Evolutionary conservation across 1,140 invertebrate species (phyloP), one percentile per base, ranked within the genome.

Genomic region (Cylas formicarius): DNA sequence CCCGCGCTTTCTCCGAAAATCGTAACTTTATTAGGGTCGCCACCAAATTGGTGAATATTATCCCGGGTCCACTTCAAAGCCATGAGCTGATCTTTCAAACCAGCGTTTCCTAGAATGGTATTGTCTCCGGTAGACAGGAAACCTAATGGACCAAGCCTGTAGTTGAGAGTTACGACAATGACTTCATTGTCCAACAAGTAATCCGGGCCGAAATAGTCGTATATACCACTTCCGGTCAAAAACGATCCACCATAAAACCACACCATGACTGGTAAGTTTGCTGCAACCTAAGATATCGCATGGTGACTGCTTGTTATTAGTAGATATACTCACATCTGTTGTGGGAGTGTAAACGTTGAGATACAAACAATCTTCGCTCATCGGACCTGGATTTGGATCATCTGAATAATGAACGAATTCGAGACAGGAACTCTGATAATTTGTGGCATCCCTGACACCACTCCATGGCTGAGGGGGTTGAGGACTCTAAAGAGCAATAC

Each of bases 191-290:
- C 74, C 1, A 80, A 63, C 3, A 86, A 65, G 41, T 79, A 77
- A 51, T 82, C 77, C 0, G 80, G 77, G 0, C 77, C 76, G 53
- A 80, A 80, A 19, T 22, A 27, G 17, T 41, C 34, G 1, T 70
- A 67, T 52, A 74, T 75, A 11, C 72, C 74, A 1, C 72, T 75
- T 4, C 82, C 81, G 42, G 72, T 68, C 2, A 75, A 68, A 51
- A 85, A 84, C 2, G 73, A 74, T 2, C 86, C 86, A 0, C 84
- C 85, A 59, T 88, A 80, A 16, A 89, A 74, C 75, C 77, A 90
- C 1, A 86, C 74, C 76, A 89, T 81, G 0, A 88, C 83, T 1
- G 83, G 75, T 44, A 53, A 41, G 2, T 11, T 6, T 23, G 13
- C 27, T 34, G 2, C 23, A 38, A 24, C 27, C 9, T 9, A 21